Evolutionary conservation across 2,888 invertebrate genomes (phyloP).

Genomic region (Heterodera filipjevi): DNA sequence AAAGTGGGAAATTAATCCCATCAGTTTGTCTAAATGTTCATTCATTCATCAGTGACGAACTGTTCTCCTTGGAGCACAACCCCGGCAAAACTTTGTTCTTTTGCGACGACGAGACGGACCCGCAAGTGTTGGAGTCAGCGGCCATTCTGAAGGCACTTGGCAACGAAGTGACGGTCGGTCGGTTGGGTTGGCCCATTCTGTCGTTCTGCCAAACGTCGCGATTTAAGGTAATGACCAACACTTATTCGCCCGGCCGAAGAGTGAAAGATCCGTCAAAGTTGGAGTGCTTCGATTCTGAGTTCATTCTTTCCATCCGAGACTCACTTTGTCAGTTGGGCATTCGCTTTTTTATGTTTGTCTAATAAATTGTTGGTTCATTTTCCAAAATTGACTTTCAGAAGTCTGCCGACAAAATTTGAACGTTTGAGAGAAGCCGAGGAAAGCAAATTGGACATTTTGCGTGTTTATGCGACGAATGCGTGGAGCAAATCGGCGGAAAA

Average conservation of each 20-base stretch:
- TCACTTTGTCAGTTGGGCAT: neutral
- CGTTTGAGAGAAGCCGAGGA: conserved; percentile 50
- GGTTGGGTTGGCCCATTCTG: conserved; percentile 35
- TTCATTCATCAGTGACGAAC: conserved; percentile 70
- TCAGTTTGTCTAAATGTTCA: neutral
- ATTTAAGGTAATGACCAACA: conserved; percentile 9
- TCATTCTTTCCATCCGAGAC: neutral
- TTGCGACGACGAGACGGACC: conserved; percentile 71
- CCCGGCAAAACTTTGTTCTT: conserved; percentile 72
- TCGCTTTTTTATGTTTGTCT: conserved; percentile 13
- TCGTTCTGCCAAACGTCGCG: conserved; percentile 67
- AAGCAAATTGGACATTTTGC: conserved; percentile 50
- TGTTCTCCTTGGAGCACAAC: conserved; percentile 69
- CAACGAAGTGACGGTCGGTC: conserved; percentile 64
- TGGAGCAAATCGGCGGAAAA: conserved; percentile 37
- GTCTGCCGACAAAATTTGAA: conserved; percentile 55
- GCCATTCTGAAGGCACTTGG: conserved; percentile 71
- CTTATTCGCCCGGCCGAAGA: neutral
- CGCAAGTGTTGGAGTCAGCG: conserved; percentile 70
- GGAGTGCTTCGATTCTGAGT: neutral
- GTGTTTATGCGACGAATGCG: conserved; percentile 48
- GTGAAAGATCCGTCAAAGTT: neutral
- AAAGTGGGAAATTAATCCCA: conserved; percentile 63
- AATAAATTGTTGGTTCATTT: neutral
- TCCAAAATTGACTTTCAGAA: conserved; percentile 36